Percentiles rank a stretch among this genome's conserved stretches.
Conservation (phyloP, 2,888 invertebrate genomes). For the Netelia inedita region DNA sequence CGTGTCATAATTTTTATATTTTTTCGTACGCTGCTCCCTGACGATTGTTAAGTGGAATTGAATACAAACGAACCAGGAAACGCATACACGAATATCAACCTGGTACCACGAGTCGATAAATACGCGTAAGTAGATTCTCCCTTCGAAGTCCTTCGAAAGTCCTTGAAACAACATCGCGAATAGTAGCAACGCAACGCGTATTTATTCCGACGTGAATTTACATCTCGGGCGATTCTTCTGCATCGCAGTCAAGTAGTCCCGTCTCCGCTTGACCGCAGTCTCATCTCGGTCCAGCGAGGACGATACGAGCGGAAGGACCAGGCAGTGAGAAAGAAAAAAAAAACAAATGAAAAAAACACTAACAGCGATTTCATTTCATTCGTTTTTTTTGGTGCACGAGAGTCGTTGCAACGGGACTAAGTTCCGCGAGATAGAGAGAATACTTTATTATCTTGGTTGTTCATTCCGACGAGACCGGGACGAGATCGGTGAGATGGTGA, state of each 20-base stretch:
- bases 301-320: slow-evolving; percentile 61
- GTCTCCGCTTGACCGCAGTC: slow-evolving; percentile 14
- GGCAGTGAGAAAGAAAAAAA: slow-evolving; percentile 45
- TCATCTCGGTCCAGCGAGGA: slow-evolving; percentile 23
- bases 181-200: background rate
- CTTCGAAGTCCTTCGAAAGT: background rate
- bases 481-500: slow-evolving; percentile 59
- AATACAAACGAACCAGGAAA: background rate
- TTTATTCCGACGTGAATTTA: slow-evolving; percentile 14
- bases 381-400: background rate
- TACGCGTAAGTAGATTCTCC: background rate
- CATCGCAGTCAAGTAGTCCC: slow-evolving; percentile 31
- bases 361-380: slow-evolving; percentile 29
- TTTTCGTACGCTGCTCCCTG: background rate
- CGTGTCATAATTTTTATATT: background rate
- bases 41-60: background rate
- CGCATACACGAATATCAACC: background rate
- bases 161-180: background rate
- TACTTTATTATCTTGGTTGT: slow-evolving; percentile 60
- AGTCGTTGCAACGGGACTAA: slow-evolving; percentile 61
- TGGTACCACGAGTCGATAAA: background rate
- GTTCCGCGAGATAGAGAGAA: slow-evolving; percentile 48
- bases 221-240: slow-evolving; percentile 6
- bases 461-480: slow-evolving; percentile 62
- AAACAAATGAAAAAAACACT: slow-evolving; percentile 40